Evolutionary conservation across 2,113 vertebrate genomes (phyloP), one percentile per base, ranked within the genome.

Genomic region (Neoarius graeffei): DNA sequence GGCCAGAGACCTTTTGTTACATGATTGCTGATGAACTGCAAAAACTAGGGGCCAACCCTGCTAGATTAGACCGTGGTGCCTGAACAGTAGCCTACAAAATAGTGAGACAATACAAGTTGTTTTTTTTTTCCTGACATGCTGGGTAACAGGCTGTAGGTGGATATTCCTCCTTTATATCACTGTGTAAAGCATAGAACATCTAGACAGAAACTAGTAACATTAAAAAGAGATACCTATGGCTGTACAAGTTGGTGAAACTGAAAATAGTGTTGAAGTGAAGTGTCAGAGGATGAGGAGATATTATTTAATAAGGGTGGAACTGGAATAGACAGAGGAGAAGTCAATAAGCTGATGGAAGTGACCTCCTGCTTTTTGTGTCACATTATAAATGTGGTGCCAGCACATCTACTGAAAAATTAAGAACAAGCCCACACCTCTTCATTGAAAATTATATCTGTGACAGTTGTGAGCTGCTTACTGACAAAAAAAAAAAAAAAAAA

Each of bases 221-320:
- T 73, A 52, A 20, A 56, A 42, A 59, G 67, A 17, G 5, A 82
- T 6, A 67, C 77, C 6, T 86, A 69, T 23, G 20, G 85, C 15
- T 80, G 60, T 81, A 86, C 5, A 81, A 86, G 62, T 42, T 80
- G 85, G 42, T 4, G 42, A 42, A 42, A 42, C 59, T 80, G 73
- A 62, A 15, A 17, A 86, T 1, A 62, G 60, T 15, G 1, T 84
- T 69, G 82, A 67, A 54, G 62, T 69, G 48, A 84, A 66, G 42
- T 62, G 11, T 69, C 64, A 69, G 48, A 69, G 27, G n/a, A 71
- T 73, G 74, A n/a, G 48, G 74, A 52, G 48, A 71, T 30, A 35
- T 56, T 84, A 48, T 56, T 80, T 77, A 69, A 76, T 27, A 35
- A 67, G 17, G 48, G 10, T 35, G 54, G 42, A n/a, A 20, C 60